Conservation (phyloP, 2,888 invertebrate genomes). For the Meteorus cinctellus region DNA sequence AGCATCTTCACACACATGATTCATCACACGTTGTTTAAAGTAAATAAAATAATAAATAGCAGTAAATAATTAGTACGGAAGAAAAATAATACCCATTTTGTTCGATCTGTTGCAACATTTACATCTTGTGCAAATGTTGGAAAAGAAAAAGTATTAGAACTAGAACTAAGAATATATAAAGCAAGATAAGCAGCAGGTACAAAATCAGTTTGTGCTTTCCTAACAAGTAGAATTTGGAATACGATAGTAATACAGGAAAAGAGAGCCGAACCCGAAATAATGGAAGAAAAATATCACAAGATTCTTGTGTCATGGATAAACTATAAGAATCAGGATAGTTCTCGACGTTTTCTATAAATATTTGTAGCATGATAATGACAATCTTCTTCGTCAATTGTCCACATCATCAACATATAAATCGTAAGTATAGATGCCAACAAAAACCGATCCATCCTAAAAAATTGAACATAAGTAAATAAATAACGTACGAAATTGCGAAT, state of each 20-base stretch:
- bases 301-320: constrained; percentile 10
- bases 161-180: constrained; percentile 1
- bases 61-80: constrained; percentile 10
- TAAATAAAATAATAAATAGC: background rate
- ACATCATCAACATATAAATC: constrained; percentile 77
- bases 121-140: background rate
- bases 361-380: constrained; percentile 76
- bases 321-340: constrained; percentile 61
- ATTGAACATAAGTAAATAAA: constrained; percentile 39
- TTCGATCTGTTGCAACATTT: background rate
- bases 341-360: constrained; percentile 74
- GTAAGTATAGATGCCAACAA: constrained; percentile 75
- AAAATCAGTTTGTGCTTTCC: background rate
- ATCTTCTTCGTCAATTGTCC: constrained; percentile 78
- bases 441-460: constrained; percentile 76
- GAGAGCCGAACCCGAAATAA: background rate
- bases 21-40: background rate
- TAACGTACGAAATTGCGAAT: background rate
- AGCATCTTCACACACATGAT: background rate
- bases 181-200: constrained; percentile 17
- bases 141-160: background rate
- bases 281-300: constrained; percentile 11
- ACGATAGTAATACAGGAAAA: background rate
- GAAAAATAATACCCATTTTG: background rate
- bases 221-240: background rate